Conservation (phyloP, 2,113 vertebrate species). For the Cricetomys ansorgei region DNA sequence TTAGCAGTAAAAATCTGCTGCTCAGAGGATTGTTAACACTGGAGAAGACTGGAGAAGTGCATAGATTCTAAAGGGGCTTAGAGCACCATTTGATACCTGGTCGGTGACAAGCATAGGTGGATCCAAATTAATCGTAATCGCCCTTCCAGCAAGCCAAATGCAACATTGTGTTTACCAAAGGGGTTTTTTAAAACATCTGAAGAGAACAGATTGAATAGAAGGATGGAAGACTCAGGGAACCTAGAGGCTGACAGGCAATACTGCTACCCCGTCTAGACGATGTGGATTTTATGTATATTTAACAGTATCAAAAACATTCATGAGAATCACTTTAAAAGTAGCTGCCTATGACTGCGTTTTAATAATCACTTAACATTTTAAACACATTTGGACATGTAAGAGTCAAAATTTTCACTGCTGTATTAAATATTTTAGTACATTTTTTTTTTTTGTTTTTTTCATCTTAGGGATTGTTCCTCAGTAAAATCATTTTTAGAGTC, state of each 20-base stretch:
- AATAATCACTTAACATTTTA: neutral
- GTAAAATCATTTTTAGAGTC: neutral
- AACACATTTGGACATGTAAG: neutral
- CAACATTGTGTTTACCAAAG: slow-evolving; percentile 43
- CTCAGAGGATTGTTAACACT: slow-evolving; percentile 61
- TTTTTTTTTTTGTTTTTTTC: neutral
- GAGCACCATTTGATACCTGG: slow-evolving; percentile 56
- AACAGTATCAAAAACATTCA: neutral
- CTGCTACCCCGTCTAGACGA: neutral
- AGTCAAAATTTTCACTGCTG: slow-evolving; percentile 11
- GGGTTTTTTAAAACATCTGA: neutral
- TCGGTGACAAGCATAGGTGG: slow-evolving; percentile 62
- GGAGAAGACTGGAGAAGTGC: slow-evolving; percentile 44
- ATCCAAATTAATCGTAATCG: slow-evolving; percentile 72
- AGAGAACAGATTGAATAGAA: neutral
- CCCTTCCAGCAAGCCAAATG: slow-evolving; percentile 58
- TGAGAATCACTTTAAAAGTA: slow-evolving; percentile 17
- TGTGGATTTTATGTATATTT: neutral
- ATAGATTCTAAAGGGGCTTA: slow-evolving; percentile 52
- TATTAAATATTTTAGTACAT: neutral
- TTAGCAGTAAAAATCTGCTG: slow-evolving; percentile 75
- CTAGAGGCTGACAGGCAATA: neutral
- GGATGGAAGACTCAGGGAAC: neutral
- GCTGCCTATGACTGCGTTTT: neutral
- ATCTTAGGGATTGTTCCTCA: neutral